Evolutionary conservation across 2,888 invertebrate species (phyloP).

Genomic region (Nymphalis urticae): DNA sequence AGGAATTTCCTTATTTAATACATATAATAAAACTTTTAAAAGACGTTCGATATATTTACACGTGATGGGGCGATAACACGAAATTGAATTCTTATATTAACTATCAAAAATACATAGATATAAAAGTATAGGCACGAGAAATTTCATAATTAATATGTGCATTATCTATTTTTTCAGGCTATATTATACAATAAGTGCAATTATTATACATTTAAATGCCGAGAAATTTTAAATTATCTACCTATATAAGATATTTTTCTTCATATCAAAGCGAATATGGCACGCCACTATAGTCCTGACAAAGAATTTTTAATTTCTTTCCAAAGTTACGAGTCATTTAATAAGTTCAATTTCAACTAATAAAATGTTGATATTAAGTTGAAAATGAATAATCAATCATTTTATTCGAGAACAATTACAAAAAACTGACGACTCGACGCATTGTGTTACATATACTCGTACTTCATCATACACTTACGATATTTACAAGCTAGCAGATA

Average conservation of each 20-base stretch:
- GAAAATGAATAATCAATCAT: not conserved
- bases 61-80: slow-evolving; percentile 46
- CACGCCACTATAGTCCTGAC: slow-evolving; percentile 31
- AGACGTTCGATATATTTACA: slow-evolving; percentile 52
- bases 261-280: slow-evolving; percentile 36
- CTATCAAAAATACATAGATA: slow-evolving; percentile 68
- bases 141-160: slow-evolving; percentile 71
- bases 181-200: slow-evolving; percentile 45
- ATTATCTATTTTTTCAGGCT: slow-evolving; percentile 53
- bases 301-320: not conserved
- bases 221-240: slow-evolving; percentile 30
- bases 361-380: not conserved
- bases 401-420: not conserved
- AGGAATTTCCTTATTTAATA: slow-evolving; percentile 12
- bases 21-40: slow-evolving; percentile 40
- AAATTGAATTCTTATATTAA: slow-evolving; percentile 48
- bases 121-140: slow-evolving; percentile 79
- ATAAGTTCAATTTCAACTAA: not conserved
- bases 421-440: not conserved
- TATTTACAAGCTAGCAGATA: slow-evolving; percentile 63
- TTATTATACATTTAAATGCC: slow-evolving; percentile 27
- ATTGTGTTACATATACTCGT: not conserved
- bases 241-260: slow-evolving; percentile 22
- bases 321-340: not conserved
- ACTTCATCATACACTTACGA: slow-evolving; percentile 16